Base-by-base conservation (phyloP, 2,888 invertebrate genomes). In the Netelia fuscicornis region DNA sequence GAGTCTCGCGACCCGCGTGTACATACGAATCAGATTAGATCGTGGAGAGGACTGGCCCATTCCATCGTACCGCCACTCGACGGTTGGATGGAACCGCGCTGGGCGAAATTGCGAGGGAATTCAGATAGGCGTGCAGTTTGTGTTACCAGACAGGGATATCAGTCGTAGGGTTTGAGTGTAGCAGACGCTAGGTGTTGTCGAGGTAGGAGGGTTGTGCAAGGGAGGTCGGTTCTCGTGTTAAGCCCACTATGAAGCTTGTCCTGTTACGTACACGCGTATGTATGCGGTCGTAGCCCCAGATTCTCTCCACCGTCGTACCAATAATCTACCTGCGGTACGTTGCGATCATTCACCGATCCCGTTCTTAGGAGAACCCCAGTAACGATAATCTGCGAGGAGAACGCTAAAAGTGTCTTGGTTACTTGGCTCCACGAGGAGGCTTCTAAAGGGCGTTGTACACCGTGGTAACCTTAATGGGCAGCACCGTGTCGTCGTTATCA, bases 1-100 rank as follows among this genome's bases (percentile, higher is more conserved):
- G 81, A 83, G 60, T 65, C 81, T 65, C 76, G 70, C 84, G 71
- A 80, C 60, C 86, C 87, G 87, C 89, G 88, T 89, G 89, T 87
- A 79, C 64, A 65, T 71, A 89, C 87, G 88, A 89, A 90, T 91
- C 90, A 89, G 90, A 91, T 91, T 90, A 91, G 89, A 91, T 90
- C 88, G 89, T 84, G 84, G 48, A 48, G 48, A 48, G 48, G 48
- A 48, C 10, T 48, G 87, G 86, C 88, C 70, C 60, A 70, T 81
- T 48, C 70, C 71, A 65, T 62, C 42, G 54, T 67, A 70, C 82
- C 70, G 20, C 60, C 52, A 44, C 10, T 30, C 65, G 82, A 85
- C 86, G 62, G 70, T 67, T 78, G 88, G 88, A 86, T 84, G 87
- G 87, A 86, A 74, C 76, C 83, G 71, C 86, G 78, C 58, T 77